Evolutionary conservation across 2,797 vertebrate species (phyloP).

Genomic region (Podarcis lilfordi): DNA sequence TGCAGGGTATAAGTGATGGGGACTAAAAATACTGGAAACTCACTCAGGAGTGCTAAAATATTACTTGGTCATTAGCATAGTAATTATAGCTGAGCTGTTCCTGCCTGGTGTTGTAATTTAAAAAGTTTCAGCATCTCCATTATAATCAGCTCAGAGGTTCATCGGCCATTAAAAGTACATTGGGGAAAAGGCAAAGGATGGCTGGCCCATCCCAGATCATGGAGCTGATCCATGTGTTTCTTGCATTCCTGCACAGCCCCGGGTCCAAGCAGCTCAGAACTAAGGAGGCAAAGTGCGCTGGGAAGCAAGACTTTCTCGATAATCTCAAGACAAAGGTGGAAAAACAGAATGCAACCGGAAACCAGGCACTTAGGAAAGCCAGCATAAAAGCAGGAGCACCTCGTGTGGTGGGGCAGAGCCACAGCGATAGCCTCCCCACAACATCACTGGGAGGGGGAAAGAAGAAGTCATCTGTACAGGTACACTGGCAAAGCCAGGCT

Average conservation of each 20-base stretch:
- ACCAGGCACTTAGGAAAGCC: background rate
- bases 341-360: background rate
- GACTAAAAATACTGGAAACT: conserved; percentile 71
- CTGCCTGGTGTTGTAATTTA: conserved; percentile 63
- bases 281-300: background rate
- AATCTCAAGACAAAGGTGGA: background rate
- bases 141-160: conserved; percentile 67
- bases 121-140: conserved; percentile 64
- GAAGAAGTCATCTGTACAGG: too few species aligned
- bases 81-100: conserved; percentile 68
- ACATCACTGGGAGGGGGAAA: too few species aligned
- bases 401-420: too few species aligned
- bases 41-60: conserved; percentile 71
- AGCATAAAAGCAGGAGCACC: background rate
- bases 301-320: background rate
- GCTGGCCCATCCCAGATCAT: background rate
- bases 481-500: too few species aligned
- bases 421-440: too few species aligned
- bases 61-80: conserved; percentile 72
- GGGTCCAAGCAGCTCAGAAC: background rate
- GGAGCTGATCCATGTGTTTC: background rate
- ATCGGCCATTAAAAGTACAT: conserved; percentile 61
- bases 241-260: background rate
- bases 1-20: conserved; percentile 60
- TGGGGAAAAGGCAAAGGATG: conserved; percentile 13